Percentiles rank a stretch among this genome's conserved stretches.
Evolutionary conservation across 1,140 invertebrate genomes (phyloP).

Genomic region (Charaxes varanes): DNA sequence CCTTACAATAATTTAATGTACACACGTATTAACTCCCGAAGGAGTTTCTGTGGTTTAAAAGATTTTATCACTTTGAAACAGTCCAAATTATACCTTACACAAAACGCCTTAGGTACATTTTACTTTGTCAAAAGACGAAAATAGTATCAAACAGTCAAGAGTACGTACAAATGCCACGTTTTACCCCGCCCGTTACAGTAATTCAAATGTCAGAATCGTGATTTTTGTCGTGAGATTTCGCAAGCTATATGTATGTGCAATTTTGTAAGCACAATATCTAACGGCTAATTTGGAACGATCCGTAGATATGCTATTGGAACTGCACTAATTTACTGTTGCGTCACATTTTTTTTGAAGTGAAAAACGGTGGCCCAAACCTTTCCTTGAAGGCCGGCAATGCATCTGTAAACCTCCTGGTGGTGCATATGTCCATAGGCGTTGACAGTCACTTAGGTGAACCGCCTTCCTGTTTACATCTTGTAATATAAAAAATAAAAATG

Average conservation of each 20-base stretch:
- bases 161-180: slow-evolving; percentile 52
- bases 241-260: slow-evolving; percentile 37
- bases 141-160: slow-evolving; percentile 8
- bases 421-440: no score
- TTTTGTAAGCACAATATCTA: slow-evolving; percentile 19
- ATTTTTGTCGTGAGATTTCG: slow-evolving; percentile 65
- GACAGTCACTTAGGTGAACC: no score
- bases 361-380: no score
- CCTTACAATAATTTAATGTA: no score
- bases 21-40: no score
- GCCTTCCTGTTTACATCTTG: no score
- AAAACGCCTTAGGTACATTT: no score
- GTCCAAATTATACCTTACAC: slow-evolving; percentile 2
- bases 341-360: neutral
- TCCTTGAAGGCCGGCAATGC: no score
- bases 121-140: slow-evolving; percentile 1
- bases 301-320: slow-evolving; percentile 6
- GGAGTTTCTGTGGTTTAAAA: slow-evolving; percentile 3
- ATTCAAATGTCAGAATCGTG: slow-evolving; percentile 68
- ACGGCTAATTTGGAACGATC: slow-evolving; percentile 13
- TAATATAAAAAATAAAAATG: no score
- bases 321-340: slow-evolving; percentile 13
- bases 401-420: no score
- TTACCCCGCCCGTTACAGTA: slow-evolving; percentile 50
- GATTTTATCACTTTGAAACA: neutral